Base-by-base conservation (phyloP, 2,888 invertebrate genomes). In the Scaeva pyrastri region DNA sequence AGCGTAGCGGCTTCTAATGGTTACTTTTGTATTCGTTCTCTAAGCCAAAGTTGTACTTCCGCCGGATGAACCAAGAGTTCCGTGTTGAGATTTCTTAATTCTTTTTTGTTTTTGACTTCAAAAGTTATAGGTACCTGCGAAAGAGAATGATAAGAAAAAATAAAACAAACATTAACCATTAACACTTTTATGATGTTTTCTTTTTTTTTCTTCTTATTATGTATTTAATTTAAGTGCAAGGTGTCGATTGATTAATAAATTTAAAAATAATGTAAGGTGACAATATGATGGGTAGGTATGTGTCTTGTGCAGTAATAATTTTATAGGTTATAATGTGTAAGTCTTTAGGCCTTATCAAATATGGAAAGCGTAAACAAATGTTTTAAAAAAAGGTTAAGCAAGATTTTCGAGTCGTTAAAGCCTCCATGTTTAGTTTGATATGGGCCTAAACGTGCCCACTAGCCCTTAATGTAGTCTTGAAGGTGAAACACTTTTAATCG, bases 11-110 rank as follows among this genome's bases (percentile, higher is more conserved):
- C 80, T 72, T 80, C 83, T 87, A 87, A 84, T 84, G 79, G 84
- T 75, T 66, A 78, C 71, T 82, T 87, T 83, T 79, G 78, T 87
- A 75, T 87, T 75, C 87, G 78, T 75, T 87, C 79, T 79, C 79
- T 72, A 52, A 75, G 72, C 87, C 83, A 83, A 88, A 88, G 88
- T 79, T 76, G 77, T 80, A 88, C 87, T 88, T 88, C 88, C 88
- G 88, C 87, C 88, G 88, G 88, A 88, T 88, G 84, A 72, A 75
- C 58, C 74, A 80, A 73, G 73, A 84, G 88, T 88, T 88, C 88
- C 88, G 88, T 88, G 88, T 84, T 72, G 77, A 45, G 88, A 88
- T 88, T 88, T 87, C 87, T 87, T 88, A 88, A 88, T 88, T 87
- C 60, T 50, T 78, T 56, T 83, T 71, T 31, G 5, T 31, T 8